phyloP scores from a whole-genome alignment of 1,140 invertebrate genomes.

The Aphis craccivora region DNA sequence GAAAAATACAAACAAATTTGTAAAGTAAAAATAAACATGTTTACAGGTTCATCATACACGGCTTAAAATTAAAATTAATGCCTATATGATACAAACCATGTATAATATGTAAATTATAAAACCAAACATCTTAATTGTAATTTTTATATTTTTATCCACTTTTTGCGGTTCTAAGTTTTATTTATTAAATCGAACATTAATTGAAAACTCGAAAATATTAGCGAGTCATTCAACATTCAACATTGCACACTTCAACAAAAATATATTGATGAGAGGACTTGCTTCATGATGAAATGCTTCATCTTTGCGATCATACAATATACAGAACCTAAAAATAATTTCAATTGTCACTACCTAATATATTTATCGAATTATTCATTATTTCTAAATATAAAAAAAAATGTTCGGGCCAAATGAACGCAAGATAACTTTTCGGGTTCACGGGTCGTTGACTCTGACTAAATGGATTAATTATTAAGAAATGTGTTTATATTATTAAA shows the following conservation, averaged over 20 bases:
- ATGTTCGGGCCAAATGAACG: background rate
- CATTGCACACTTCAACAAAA: background rate
- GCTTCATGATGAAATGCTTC: background rate
- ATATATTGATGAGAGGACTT: background rate
- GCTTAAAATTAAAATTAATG: background rate
- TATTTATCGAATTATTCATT: conserved; percentile 9
- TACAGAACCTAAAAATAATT: background rate
- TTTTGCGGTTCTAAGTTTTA: background rate
- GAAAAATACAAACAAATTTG: background rate
- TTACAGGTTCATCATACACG: background rate
- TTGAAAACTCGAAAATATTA: background rate
- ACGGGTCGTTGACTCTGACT: background rate
- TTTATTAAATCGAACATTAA: background rate
- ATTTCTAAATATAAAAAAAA: conserved; percentile 34
- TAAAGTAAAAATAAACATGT: too few relatives aligned
- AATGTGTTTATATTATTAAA: background rate
- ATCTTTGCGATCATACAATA: background rate
- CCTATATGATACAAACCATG: background rate
- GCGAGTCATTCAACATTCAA: too few relatives aligned
- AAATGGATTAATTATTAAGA: conserved; percentile 15
- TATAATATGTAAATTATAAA: background rate
- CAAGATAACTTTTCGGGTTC: background rate
- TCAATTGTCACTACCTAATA: background rate
- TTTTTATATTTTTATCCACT: background rate
- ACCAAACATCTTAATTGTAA: background rate